phyloP scores from a whole-genome alignment of 2,113 vertebrate species.

The Eidolon helvum region DNA sequence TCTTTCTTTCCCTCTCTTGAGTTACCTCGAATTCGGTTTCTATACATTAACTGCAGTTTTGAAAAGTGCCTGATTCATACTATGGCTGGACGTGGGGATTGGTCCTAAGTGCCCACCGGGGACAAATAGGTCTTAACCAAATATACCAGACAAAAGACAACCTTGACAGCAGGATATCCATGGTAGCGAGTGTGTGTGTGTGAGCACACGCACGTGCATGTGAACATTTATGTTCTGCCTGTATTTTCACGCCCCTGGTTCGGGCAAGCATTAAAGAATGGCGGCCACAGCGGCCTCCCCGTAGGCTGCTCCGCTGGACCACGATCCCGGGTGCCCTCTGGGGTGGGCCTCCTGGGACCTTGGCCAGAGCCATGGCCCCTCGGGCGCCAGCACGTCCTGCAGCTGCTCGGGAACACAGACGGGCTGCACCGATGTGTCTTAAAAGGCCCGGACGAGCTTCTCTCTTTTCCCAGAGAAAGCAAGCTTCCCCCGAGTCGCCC shows the following conservation, averaged over 20 bases:
- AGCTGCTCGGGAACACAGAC: background rate
- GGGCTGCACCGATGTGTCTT: background rate
- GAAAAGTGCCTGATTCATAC: background rate
- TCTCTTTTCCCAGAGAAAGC: background rate
- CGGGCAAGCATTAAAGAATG: fast-evolving
- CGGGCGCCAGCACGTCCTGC: background rate
- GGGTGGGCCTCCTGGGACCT: background rate
- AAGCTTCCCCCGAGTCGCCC: background rate
- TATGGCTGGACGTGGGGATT: background rate
- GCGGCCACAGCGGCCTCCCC: fast-evolving
- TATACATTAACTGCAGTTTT: too few relatives aligned
- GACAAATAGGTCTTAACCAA: background rate
- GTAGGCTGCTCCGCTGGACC: background rate
- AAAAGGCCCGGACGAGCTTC: background rate
- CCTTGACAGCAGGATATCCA: background rate
- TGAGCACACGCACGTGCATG: too few relatives aligned
- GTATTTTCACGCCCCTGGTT: fast-evolving
- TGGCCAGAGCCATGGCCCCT: background rate
- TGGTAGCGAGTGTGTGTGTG: too few relatives aligned
- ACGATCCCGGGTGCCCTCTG: fast-evolving
- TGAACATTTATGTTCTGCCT: fast-evolving
- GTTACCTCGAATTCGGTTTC: background rate
- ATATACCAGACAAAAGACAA: background rate
- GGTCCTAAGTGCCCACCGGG: background rate
- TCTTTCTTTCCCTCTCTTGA: background rate